Conservation (phyloP, 2,888 invertebrate genomes). For the Conistra vaccinii region DNA sequence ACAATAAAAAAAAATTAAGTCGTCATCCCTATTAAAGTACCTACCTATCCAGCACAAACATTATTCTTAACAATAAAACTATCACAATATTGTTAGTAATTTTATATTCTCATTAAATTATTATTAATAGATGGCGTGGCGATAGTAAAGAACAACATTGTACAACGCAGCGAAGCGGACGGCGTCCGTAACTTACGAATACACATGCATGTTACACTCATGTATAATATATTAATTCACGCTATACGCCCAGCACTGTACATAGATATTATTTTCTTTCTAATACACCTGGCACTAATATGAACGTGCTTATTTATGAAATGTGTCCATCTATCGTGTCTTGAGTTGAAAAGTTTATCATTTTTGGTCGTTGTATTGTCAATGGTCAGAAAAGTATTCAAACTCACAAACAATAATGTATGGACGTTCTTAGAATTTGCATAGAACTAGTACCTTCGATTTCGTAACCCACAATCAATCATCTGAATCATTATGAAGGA, state of each 20-base stretch:
- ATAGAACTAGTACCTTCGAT: neutral
- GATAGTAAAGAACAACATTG: conserved; percentile 54
- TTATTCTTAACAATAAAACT: conserved; percentile 47
- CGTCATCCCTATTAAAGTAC: neutral
- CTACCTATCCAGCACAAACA: conserved; percentile 12
- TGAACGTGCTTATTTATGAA: neutral
- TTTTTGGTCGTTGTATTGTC: neutral
- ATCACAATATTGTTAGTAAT: conserved; percentile 38
- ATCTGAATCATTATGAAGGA: too few relatives aligned
- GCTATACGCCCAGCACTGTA: conserved; percentile 30
- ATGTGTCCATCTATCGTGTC: neutral
- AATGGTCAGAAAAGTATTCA: neutral
- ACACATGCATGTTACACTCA: conserved; percentile 31
- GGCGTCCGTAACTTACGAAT: conserved; percentile 38
- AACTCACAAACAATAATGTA: neutral
- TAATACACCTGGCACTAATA: conserved; percentile 47
- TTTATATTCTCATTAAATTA: conserved; percentile 49
- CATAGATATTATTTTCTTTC: conserved; percentile 26
- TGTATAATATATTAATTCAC: conserved; percentile 61
- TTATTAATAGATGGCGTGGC: conserved; percentile 51
- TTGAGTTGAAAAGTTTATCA: neutral
- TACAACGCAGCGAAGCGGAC: conserved; percentile 46
- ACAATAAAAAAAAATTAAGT: too few relatives aligned
- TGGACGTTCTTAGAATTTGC: neutral
- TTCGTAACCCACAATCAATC: too few relatives aligned